Base-by-base conservation (phyloP, 2,888 invertebrate species). In the Mongoloraphidia duomilia region DNA sequence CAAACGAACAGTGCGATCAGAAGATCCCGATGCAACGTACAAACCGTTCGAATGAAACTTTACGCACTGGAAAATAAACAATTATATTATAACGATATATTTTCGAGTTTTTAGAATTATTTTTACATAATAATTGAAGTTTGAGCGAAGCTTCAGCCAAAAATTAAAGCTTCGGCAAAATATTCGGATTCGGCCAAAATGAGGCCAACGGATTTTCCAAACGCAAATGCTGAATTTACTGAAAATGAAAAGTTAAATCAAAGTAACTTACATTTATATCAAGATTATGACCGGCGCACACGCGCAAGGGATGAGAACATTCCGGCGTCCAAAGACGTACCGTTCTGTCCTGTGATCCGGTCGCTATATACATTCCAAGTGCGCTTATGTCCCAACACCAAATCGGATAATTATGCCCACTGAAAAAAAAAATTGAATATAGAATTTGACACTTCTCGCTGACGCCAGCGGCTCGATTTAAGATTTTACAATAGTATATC, bases 31-130 rank as follows among this genome's bases (percentile, higher is more conserved):
- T 37, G 90, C 92, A 56, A 94, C 63, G 65, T 95, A 94, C 58
- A 82, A 79, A 56, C 86, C 84, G 67, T 93, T 95, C 0, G 93
- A 91, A 70, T 95, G 95, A 70, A 95, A 93, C 60, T 82, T 81
- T n/a, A 89, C 76, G 62, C 83, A 79, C 84, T 85, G 64, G 41
- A 65, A 62, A 47, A 34, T 53, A 38, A 59, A 57, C 45, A 40
- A 38, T 17, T 17, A 17, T 17, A 17, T 17, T 17, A 17, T 2
- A 17, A 17, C 17, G 4, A 17, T 4, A 4, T 17, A 4, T 17
- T 17, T 17, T 17, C 2, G 4, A 17, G 17, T 17, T 17, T 17
- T 17, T 17, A 3, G 17, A 17, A 17, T 17, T 2, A 17, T 17
- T 17, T 17, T 17, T 4, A 17, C 17, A 17, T 17, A 17, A 17